A percentile compares a stretch with the other conserved stretches of the same genome.
These are phyloP conservation scores for Urosaurus nigricauda DNA, from an alignment of 2,797 vertebrate species.

Conservation along the genomic window DNA sequence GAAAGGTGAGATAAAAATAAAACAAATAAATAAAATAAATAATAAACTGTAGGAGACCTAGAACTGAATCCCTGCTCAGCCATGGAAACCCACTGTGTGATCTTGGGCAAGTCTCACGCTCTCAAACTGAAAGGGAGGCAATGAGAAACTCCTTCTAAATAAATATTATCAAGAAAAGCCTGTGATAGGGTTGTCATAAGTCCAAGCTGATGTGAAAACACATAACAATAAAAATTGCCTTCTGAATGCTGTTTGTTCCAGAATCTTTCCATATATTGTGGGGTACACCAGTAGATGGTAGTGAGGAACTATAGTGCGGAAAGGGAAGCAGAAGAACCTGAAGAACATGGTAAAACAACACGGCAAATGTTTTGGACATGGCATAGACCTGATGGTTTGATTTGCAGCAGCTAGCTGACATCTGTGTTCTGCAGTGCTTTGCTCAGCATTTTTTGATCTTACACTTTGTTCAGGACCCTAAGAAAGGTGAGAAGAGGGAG, in stretches of 20 bases:
- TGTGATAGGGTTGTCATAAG: no score
- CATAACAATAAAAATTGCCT: no score
- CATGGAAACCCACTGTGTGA: no score
- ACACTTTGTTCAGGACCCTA: slow-evolving; percentile 51
- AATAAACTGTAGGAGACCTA: no score
- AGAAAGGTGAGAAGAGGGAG: neutral
- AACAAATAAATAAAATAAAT: no score
- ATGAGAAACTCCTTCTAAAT: no score
- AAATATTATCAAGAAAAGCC: no score
- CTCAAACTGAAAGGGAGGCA: no score
- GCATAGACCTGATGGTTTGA: slow-evolving; percentile 48
- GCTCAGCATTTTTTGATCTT: slow-evolving; percentile 39
- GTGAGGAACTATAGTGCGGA: neutral
- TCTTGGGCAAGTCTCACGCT: no score
- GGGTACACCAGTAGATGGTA: neutral
- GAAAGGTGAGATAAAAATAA: no score
- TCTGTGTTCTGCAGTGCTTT: slow-evolving; percentile 49
- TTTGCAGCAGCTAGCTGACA: slow-evolving; percentile 53
- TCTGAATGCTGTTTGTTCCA: neutral
- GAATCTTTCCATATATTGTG: neutral
- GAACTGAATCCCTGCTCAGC: no score
- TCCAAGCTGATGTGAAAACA: no score
- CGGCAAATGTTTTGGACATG: slow-evolving; percentile 40
- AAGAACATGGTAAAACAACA: neutral
- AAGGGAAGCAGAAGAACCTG: neutral